Base-by-base conservation (phyloP, 2,797 vertebrate genomes). In the Carduelis carduelis region DNA sequence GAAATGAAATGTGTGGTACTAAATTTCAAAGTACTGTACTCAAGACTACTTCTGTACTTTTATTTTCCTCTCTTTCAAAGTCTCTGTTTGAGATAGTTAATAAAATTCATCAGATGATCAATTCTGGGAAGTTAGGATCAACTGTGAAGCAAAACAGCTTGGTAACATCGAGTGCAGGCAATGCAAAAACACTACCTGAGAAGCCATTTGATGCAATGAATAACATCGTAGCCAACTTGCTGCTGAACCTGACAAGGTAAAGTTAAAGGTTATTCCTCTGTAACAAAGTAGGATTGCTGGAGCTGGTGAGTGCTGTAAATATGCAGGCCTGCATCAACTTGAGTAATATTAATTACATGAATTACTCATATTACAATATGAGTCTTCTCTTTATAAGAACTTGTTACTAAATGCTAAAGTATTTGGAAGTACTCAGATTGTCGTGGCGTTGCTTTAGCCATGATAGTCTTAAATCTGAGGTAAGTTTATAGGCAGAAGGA, bases 161-260 rank as follows among this genome's bases (percentile, higher is more conserved):
- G 39, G 53, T 99, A 80, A 99, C 98, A 59, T 99, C 98, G 30
- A 98, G 98, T 43, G 94, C 96, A 80, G 98, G 98, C 9, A 91
- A 96, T 22, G 81, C 98, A 50, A 98, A 97, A 97, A 96, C 39
- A 26, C 82, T 7, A 1, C 96, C 92, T 5, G 98, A 98, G 96
- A 99, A 98, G 87, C 99, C 99, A 2, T 99, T 99, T 97, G 99
- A 99, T 83, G 97, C 98, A 55, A 99, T 99, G 99, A 99, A 99
- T 97, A 99, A 99, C 96, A 99, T 99, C 4, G 98, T 99, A 92
- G 99, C 99, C 68, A 99, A 99, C 96, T 97, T 99, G 95, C 97
- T 99, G 70, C 98, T 99, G 80, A 99, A 98, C 90, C 97, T 99
- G 49, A 99, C 99, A 85, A 99, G 99, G 99, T 99, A 97, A 96